Evolutionary conservation across 2,888 invertebrate species (phyloP).

Genomic region (Operophtera brumata): DNA sequence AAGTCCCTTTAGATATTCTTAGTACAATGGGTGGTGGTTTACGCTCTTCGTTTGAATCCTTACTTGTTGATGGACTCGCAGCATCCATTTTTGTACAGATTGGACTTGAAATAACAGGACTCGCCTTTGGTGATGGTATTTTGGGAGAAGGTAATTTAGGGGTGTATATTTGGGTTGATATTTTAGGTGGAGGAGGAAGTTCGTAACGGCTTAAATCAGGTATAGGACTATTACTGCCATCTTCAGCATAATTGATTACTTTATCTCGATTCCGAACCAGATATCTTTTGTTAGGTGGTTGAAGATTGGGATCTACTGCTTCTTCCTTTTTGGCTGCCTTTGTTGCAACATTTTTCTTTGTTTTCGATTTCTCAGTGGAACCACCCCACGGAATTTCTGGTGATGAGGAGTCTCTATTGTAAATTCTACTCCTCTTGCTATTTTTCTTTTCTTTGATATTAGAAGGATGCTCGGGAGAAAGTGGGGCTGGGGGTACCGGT

Average conservation of each 20-base stretch:
- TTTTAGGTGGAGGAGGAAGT: constrained; percentile 40
- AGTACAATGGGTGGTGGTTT: constrained; percentile 91
- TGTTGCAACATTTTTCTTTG: constrained; percentile 67
- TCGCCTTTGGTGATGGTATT: constrained; percentile 70
- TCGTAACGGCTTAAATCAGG: constrained; percentile 71
- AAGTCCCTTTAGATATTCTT: constrained; percentile 90
- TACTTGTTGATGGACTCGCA: constrained; percentile 72
- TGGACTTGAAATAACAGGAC: constrained; percentile 67
- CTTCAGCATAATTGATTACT: constrained; percentile 83
- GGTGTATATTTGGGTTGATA: constrained; percentile 41
- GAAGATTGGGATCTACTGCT: constrained; percentile 56
- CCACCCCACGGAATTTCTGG: constrained; percentile 72
- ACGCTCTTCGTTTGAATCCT: constrained; percentile 70
- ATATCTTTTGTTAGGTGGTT: constrained; percentile 77
- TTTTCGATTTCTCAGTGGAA: constrained; percentile 68
- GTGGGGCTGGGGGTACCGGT: constrained; percentile 67
- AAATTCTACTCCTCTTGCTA: constrained; percentile 60
- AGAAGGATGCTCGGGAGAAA: constrained; percentile 71
- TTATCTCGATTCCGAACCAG: constrained; percentile 80
- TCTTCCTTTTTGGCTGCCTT: constrained; percentile 75
- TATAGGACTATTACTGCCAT: constrained; percentile 78
- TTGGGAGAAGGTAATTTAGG: constrained; percentile 49
- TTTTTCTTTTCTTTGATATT: constrained; percentile 67
- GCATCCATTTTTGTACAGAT: constrained; percentile 62
- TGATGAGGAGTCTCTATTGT: constrained; percentile 73